phyloP scores from a whole-genome alignment of 2,888 invertebrate species.

The Dastarcus helophoroides region DNA sequence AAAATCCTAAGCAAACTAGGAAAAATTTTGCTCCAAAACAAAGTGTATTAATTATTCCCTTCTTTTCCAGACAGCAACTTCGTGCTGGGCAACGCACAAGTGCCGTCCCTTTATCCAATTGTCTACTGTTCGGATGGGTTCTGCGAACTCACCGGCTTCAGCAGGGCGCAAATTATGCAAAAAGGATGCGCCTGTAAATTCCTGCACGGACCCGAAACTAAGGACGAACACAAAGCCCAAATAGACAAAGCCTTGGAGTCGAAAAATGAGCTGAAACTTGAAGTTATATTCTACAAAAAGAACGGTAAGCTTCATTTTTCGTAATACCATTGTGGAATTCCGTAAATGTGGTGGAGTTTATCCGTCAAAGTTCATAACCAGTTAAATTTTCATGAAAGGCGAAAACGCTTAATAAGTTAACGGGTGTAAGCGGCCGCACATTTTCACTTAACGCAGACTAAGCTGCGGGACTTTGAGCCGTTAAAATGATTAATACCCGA shows the following conservation, averaged over 20 bases:
- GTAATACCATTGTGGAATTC: neutral
- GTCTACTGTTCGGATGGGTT: conserved; percentile 95
- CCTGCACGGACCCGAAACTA: conserved; percentile 83
- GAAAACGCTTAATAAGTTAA: too few relatives aligned
- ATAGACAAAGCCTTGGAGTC: conserved; percentile 83
- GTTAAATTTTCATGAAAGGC: too few relatives aligned
- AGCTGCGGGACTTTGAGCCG: too few relatives aligned
- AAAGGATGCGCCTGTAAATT: conserved; percentile 93
- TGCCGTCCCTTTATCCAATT: conserved; percentile 76
- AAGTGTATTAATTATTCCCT: conserved; percentile 7
- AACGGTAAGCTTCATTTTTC: conserved; percentile 70
- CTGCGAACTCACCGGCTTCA: conserved; percentile 89
- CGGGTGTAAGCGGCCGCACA: too few relatives aligned
- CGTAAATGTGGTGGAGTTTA: too few relatives aligned
- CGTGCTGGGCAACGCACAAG: conserved; percentile 91
- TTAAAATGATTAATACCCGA: too few relatives aligned
- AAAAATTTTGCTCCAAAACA: too few relatives aligned
- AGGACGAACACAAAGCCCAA: conserved; percentile 75
- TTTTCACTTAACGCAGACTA: too few relatives aligned
- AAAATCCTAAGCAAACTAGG: too few relatives aligned
- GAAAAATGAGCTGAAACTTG: conserved; percentile 85
- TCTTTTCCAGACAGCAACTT: conserved; percentile 81
- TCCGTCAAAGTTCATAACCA: too few relatives aligned
- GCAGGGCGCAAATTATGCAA: conserved; percentile 93
- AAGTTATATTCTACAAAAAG: conserved; percentile 91